phyloP scores from a whole-genome alignment of 1,140 invertebrate genomes.

The Drosophila grimshawi region DNA sequence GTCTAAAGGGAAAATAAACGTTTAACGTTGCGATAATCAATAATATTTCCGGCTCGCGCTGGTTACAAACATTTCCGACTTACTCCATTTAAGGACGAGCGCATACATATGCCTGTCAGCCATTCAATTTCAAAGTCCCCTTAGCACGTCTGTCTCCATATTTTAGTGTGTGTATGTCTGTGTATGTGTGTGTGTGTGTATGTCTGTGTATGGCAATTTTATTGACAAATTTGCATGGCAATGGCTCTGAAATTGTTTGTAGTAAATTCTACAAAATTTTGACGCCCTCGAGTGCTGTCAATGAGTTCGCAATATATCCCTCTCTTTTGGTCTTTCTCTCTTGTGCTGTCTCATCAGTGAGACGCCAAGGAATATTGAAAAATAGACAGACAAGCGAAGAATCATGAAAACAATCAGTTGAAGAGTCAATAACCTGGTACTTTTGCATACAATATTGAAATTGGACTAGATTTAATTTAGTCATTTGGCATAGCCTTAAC shows the following conservation, averaged over 20 bases:
- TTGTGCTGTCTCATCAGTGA: background rate
- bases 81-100: background rate
- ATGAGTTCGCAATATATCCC: constrained; percentile 17
- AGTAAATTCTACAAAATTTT: constrained; percentile 31
- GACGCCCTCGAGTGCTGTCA: constrained; percentile 43
- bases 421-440: constrained; percentile 31
- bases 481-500: too few relatives aligned
- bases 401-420: background rate
- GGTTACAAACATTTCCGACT: constrained; percentile 23
- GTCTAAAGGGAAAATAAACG: constrained; percentile 39
- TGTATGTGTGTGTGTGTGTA: constrained; percentile 13
- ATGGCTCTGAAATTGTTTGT: constrained; percentile 52
- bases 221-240: constrained; percentile 69
- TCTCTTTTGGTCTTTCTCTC: background rate
- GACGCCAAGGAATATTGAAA: constrained; percentile 11
- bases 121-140: constrained; percentile 35
- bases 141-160: background rate
- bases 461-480: too few relatives aligned
- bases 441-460: background rate
- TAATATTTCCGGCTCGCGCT: constrained; percentile 64
- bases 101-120: constrained; percentile 29
- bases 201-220: constrained; percentile 51
- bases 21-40: constrained; percentile 75
- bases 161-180: constrained; percentile 6
- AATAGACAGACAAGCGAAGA: constrained; percentile 7